A percentile compares a stretch with the other conserved stretches of the same genome.
These are phyloP conservation scores for Laticauda colubrina DNA, from an alignment of 2,113 vertebrate species.

Conservation along the genomic window DNA sequence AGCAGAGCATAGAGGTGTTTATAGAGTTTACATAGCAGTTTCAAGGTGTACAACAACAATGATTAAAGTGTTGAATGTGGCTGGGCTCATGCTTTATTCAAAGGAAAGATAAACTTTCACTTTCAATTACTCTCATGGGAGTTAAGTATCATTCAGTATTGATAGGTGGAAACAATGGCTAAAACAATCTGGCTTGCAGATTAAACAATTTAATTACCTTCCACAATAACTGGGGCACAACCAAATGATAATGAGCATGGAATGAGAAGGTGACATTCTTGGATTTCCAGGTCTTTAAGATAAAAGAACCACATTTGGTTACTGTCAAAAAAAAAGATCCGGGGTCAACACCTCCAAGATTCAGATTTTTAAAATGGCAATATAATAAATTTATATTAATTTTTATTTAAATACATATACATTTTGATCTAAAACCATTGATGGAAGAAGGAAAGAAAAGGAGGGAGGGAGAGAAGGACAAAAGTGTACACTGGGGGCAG, in stretches of 20 bases:
- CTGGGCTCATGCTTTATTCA: conserved; percentile 36
- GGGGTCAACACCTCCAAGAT: background rate
- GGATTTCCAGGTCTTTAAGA: background rate
- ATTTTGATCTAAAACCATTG: background rate
- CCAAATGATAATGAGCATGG: conserved; percentile 43
- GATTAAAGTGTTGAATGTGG: conserved; percentile 56
- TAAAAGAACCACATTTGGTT: conserved; percentile 1
- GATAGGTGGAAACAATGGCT: conserved; percentile 39
- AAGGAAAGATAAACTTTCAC: conserved; percentile 50
- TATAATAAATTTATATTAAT: background rate
- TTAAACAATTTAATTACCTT: conserved; percentile 59
- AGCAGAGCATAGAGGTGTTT: conserved; percentile 58
- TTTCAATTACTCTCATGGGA: conserved; percentile 59
- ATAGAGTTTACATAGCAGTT: conserved; percentile 49
- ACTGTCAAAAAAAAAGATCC: background rate
- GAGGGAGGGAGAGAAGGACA: background rate
- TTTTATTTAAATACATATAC: background rate
- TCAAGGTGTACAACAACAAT: conserved; percentile 61
- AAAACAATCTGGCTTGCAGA: conserved; percentile 55
- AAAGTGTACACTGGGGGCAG: background rate
- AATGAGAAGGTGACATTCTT: conserved; percentile 43
- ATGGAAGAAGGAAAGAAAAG: background rate
- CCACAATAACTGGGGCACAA: conserved; percentile 45
- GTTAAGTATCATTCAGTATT: conserved; percentile 57
- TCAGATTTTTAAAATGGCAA: background rate